Conservation (phyloP, 2,888 invertebrate species). For the Acrobeloides nanus region DNA sequence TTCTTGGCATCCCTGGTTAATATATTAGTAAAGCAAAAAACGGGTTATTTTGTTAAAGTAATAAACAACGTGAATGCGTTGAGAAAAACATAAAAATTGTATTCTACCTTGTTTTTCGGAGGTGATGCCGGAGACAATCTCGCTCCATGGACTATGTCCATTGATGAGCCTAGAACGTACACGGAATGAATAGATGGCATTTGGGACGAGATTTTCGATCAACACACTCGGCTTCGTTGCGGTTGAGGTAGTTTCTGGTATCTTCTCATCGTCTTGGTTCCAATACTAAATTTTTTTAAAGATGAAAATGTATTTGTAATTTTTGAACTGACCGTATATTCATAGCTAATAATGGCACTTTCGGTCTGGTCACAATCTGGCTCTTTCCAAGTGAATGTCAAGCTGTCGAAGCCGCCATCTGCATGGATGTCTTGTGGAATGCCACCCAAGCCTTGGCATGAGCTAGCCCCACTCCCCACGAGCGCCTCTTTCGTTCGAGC, state of each 20-base stretch:
- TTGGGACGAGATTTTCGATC: constrained; percentile 30
- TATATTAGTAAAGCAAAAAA: too few species aligned
- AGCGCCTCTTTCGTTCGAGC: constrained; percentile 45
- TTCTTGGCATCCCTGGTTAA: too few species aligned
- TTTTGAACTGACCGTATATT: constrained; percentile 51
- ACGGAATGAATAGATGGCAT: constrained; percentile 37
- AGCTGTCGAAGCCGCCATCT: constrained; percentile 16
- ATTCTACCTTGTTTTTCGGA: constrained; percentile 19
- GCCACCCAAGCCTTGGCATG: constrained; percentile 41
- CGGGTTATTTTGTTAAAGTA: too few species aligned
- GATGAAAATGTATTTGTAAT: too few species aligned
- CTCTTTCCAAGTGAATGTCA: constrained; percentile 29
- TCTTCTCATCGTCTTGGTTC: constrained; percentile 22
- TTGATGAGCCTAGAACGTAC: constrained; percentile 46
- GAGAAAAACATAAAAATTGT: constrained; percentile 3
- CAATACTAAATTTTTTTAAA: constrained; percentile 23
- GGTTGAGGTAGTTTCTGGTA: constrained; percentile 41
- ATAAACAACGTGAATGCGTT: too few species aligned
- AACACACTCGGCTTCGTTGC: constrained; percentile 33
- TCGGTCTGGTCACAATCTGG: constrained; percentile 46
- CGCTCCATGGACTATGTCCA: constrained; percentile 50
- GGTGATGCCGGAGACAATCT: constrained; percentile 31
- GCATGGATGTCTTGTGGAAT: constrained; percentile 28
- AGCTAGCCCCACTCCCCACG: constrained; percentile 37
- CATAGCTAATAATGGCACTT: constrained; percentile 50